Percentiles rank a stretch among this genome's conserved stretches.
Evolutionary conservation across 2,113 vertebrate species (phyloP).

Genomic region (Psilopsiagon aurifrons): DNA sequence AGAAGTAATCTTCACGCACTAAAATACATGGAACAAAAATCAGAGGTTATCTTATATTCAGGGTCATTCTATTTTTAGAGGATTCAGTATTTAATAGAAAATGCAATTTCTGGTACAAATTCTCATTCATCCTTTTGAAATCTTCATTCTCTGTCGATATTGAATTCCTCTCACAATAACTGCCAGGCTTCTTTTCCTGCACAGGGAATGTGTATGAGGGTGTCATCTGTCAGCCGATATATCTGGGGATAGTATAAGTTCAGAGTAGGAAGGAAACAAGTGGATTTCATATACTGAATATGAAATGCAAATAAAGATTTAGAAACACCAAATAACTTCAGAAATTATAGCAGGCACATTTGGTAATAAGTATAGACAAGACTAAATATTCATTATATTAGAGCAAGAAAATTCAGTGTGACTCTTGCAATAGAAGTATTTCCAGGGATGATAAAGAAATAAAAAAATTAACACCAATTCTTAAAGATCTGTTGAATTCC

Average conservation of each 20-base stretch:
- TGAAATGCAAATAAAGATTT: slow-evolving; percentile 23
- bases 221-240: slow-evolving; percentile 22
- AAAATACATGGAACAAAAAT: not conserved
- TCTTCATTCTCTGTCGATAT: not conserved
- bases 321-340: not conserved
- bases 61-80: slow-evolving; percentile 6
- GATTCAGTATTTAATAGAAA: slow-evolving; percentile 13
- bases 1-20: not conserved
- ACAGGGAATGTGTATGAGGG: not conserved
- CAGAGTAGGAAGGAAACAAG: not conserved
- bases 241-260: not conserved
- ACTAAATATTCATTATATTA: not conserved
- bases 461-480: not conserved
- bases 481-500: not conserved
- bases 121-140: slow-evolving; percentile 21
- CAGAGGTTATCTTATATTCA: not conserved
- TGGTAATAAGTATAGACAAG: not conserved
- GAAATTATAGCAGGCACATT: not conserved
- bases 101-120: not conserved
- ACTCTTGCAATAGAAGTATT: not conserved
- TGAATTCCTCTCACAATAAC: slow-evolving; percentile 27
- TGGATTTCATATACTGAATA: not conserved
- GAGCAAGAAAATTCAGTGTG: not conserved
- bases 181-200: not conserved
- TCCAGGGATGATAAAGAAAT: not conserved